Conservation (phyloP, 2,113 vertebrate species). For the Scytalopus superciliaris region DNA sequence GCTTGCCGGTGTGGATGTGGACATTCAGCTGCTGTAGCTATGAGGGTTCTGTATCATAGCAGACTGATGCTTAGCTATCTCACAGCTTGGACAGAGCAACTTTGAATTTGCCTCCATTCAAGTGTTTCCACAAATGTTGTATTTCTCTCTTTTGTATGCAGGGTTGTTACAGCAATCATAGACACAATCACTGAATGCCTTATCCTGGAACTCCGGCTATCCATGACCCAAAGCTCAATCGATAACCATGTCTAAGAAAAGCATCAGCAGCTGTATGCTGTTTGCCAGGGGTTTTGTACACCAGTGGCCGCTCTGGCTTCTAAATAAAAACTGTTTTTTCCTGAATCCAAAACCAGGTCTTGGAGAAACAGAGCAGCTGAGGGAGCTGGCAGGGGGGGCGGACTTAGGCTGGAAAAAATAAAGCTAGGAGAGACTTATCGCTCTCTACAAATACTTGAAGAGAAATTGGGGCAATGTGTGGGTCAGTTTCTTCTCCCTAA, state of each 20-base stretch:
- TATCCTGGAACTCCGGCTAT: background rate
- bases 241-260: background rate
- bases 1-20: background rate
- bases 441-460: background rate
- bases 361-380: background rate
- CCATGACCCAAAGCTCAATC: background rate
- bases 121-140: background rate
- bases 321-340: background rate
- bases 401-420: background rate
- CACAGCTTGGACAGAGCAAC: background rate
- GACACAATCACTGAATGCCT: background rate
- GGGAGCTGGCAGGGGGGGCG: background rate
- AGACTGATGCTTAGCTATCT: background rate
- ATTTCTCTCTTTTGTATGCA: background rate
- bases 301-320: background rate
- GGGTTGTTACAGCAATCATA: background rate
- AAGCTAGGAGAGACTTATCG: too few species aligned
- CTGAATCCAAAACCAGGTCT: background rate
- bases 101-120: background rate
- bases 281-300: background rate
- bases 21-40: accelerated
- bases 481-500: background rate
- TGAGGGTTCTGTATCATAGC: background rate
- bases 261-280: background rate
- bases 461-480: background rate